Evolutionary conservation across 2,888 invertebrate species (phyloP), one percentile per base, ranked within the genome.

Genomic region (Nymphalis urticae): DNA sequence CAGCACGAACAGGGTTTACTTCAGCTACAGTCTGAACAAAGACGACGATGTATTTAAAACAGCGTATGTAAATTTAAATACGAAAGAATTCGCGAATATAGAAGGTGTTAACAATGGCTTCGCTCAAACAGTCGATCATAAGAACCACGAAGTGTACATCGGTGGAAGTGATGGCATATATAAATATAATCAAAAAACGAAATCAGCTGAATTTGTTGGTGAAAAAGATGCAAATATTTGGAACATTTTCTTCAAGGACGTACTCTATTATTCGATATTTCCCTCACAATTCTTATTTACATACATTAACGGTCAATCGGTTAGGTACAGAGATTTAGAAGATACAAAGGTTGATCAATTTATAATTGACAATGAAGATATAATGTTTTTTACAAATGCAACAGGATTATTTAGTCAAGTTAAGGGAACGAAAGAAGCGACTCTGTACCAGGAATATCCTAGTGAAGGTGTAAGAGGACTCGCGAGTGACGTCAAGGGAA

Each of bases 301-400:
- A 0, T 73, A 82, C 8, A 69, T 74, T 1, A 76, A 88, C 56
- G 88, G 83, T 0, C 75, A 81, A 65, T 68, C 80, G 1, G 70
- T 48, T 3, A 80, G 85, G 63, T 85, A 86, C 42, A 72, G 76
- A 63, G 89, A 90, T 71, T 77, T 90, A 13, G 86, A 90, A 81
- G 86, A 89, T 54, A 87, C 85, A 0, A 88, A 88, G 78, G 85
- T 89, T 0, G 86, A 86, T 62, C 80, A 82, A 24, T 88, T 91
- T 54, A 76, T 86, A 16, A 86, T 90, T 19, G 91, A 89, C 51
- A 77, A 82, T 56, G 81, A 86, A 10, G 73, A 85, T 67, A 70
- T 75, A 0, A 81, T 89, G 66, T 87, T 85, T 69, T 90, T 79
- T 66, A 83, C 85, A 1, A 90, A 90, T 69, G 75, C 75, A 0